Evolutionary conservation across 2,888 invertebrate species (phyloP).

Genomic region (Ormyrus labotus): DNA sequence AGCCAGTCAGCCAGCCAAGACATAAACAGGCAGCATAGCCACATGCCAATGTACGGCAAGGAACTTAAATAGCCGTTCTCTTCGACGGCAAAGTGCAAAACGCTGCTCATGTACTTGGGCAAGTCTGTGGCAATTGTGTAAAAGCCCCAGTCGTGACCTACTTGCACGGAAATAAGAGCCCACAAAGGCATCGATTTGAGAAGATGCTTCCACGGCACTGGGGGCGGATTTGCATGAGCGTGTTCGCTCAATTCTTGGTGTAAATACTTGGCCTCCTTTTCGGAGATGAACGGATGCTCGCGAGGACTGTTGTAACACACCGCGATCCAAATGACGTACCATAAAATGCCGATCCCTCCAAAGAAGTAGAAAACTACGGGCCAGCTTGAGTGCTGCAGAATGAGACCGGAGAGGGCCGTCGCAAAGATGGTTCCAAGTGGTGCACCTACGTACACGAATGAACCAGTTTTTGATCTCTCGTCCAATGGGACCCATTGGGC

Average conservation of each 20-base stretch:
- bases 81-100: constrained; percentile 74
- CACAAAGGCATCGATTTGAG: constrained; percentile 82
- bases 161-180: constrained; percentile 83
- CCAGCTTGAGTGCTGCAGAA: constrained; percentile 83
- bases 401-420: constrained; percentile 82
- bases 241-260: constrained; percentile 69
- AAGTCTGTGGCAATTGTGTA: constrained; percentile 73
- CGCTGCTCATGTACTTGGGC: constrained; percentile 75
- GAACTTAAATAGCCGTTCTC: constrained; percentile 75
- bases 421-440: constrained; percentile 84
- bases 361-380: constrained; percentile 88
- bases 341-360: constrained; percentile 84
- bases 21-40: constrained; percentile 72
- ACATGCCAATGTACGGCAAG: constrained; percentile 76
- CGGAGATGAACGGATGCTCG: constrained; percentile 74
- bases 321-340: constrained; percentile 83
- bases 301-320: constrained; percentile 72
- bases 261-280: constrained; percentile 69
- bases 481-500: constrained; percentile 89
- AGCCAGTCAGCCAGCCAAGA: constrained; percentile 75
- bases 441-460: constrained; percentile 88
- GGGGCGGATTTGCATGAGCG: constrained; percentile 66
- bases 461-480: constrained; percentile 83
- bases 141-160: constrained; percentile 74
- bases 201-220: constrained; percentile 70